Percentiles rank a stretch among this genome's conserved stretches.
Evolutionary conservation across 2,113 vertebrate genomes (phyloP).

Genomic region (Procavia capensis): DNA sequence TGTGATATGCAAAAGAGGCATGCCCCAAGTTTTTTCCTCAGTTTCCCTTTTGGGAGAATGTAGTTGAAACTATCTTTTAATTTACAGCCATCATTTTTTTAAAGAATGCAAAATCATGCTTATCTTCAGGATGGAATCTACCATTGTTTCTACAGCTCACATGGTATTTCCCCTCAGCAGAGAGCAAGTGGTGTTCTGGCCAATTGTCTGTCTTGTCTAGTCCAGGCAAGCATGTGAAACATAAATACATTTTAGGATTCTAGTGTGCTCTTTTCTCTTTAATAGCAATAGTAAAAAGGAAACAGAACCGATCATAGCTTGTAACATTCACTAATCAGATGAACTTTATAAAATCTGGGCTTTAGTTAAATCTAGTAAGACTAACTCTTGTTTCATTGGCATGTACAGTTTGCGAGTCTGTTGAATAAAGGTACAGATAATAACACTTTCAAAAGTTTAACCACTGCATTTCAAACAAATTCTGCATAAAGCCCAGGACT

Average conservation of each 20-base stretch:
- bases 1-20: slow-evolving; percentile 50
- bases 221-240: slow-evolving; percentile 38
- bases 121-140: slow-evolving; percentile 39
- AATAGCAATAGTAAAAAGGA: slow-evolving; percentile 35
- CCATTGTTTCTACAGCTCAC: slow-evolving; percentile 3
- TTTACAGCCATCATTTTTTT: slow-evolving; percentile 56
- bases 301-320: slow-evolving; percentile 52
- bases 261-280: background rate
- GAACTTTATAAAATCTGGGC: slow-evolving; percentile 58
- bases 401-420: background rate
- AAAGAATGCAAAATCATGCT: slow-evolving; percentile 39
- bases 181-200: background rate
- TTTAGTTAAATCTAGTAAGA: slow-evolving; percentile 60
- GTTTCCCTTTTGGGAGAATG: slow-evolving; percentile 54
- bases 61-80: background rate
- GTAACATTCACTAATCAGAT: slow-evolving; percentile 45
- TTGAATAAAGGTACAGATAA: slow-evolving; percentile 45
- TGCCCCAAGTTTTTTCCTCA: background rate
- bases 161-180: background rate
- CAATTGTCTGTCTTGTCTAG: background rate
- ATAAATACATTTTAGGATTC: slow-evolving; percentile 50
- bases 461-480: slow-evolving; percentile 42
- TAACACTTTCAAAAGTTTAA: slow-evolving; percentile 68
- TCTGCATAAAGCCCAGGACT: slow-evolving; percentile 59
- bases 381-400: slow-evolving; percentile 60